These are phyloP conservation scores for Calcarius lapponicus DNA, from an alignment of 2,797 vertebrate genomes.

Conservation along the genomic window DNA sequence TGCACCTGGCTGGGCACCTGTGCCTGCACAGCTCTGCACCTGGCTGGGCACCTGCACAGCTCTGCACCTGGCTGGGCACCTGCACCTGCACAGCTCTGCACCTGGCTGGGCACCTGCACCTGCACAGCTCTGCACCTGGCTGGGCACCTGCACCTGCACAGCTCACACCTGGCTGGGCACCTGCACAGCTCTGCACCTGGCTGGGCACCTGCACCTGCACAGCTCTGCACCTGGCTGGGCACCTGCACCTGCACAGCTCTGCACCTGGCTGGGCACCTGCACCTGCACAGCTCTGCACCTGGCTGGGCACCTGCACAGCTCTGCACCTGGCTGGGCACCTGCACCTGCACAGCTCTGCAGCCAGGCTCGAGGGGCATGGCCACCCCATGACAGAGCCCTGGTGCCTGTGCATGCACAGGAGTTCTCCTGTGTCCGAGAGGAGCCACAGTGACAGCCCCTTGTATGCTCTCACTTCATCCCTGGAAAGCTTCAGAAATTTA, in stretches of 20 bases:
- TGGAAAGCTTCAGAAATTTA: neutral
- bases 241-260: neutral
- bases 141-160: accelerated
- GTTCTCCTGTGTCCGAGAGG: neutral
- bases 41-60: accelerated
- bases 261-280: neutral
- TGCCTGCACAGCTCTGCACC: neutral
- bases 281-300: neutral
- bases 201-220: neutral
- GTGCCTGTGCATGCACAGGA: neutral
- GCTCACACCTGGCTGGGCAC: neutral
- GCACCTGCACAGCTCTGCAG: neutral
- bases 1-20: neutral
- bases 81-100: neutral
- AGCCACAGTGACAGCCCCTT: neutral
- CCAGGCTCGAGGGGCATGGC: neutral
- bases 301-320: too few relatives aligned
- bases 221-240: neutral
- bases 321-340: neutral
- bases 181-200: too few relatives aligned
- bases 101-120: neutral
- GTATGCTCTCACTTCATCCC: accelerated
- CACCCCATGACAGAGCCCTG: accelerated
- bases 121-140: neutral
- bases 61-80: too few relatives aligned